Percentiles rank a stretch among this genome's conserved stretches.
phyloP scores from a whole-genome alignment of 1,140 invertebrate genomes.

The Bombus soroeensis region DNA sequence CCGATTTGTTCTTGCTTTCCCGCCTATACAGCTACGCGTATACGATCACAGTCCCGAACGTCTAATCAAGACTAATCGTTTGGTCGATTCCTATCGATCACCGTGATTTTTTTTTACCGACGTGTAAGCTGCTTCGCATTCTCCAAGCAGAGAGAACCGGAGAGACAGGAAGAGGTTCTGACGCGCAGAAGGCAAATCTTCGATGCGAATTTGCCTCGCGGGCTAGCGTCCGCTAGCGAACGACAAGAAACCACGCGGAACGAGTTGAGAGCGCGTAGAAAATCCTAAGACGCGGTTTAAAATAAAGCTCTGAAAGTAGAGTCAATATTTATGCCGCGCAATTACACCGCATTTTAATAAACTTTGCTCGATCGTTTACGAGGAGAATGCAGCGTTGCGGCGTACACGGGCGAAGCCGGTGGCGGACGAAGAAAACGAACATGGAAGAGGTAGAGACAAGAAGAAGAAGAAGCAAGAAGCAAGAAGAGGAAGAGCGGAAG shows the following conservation, averaged over 20 bases:
- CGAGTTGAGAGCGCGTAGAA: slow-evolving; percentile 4
- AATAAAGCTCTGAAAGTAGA: slow-evolving; percentile 20
- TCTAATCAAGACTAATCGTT: slow-evolving; percentile 18
- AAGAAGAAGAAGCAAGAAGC: background rate
- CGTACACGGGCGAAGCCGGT: background rate
- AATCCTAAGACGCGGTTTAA: slow-evolving; percentile 22
- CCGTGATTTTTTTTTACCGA: no score
- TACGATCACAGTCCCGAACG: background rate
- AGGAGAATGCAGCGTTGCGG: background rate
- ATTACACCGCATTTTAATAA: slow-evolving; percentile 66
- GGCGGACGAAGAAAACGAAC: background rate
- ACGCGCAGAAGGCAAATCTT: slow-evolving; percentile 3
- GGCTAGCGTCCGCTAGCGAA: background rate
- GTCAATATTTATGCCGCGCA: slow-evolving; percentile 59
- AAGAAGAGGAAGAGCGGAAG: background rate
- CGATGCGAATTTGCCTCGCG: background rate
- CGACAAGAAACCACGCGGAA: slow-evolving; percentile 43
- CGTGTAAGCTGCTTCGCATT: background rate
- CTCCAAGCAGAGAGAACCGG: background rate
- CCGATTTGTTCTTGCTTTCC: slow-evolving; percentile 5
- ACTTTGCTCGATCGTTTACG: slow-evolving; percentile 57
- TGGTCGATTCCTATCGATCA: slow-evolving; percentile 13
- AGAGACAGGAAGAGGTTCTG: background rate
- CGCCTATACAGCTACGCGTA: background rate
- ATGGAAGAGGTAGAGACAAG: background rate